Evolutionary conservation across 2,797 vertebrate genomes (phyloP), one percentile per base, ranked within the genome.

Genomic region (Labeo calbasu): DNA sequence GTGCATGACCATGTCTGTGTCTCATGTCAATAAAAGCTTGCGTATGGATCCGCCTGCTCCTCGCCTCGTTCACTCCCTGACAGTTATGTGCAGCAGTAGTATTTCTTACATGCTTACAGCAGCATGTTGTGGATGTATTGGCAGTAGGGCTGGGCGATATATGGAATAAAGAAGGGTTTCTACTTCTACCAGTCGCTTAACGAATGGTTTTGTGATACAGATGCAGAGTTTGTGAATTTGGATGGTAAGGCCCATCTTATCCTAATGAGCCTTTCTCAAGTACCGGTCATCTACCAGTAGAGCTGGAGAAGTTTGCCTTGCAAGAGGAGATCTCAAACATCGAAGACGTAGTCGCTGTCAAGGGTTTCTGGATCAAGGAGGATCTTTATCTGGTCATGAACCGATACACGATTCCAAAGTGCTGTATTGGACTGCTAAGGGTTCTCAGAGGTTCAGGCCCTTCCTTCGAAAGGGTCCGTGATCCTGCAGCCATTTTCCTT

Each of bases 171-270:
- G 28, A 99, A 98, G 89, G 98, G 98, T 0, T 99, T 99, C 92
- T 99, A 99, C 88, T 98, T 98, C 0, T 97, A 98, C 90, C 98
- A 99, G 90, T 97, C 97, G 1, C 92, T 99, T 84, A 98, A 99
- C 0, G 97, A 99, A 92, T 99, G 98, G 98, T 99, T 98, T 92
- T 95, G 98, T 14, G 98, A 99, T 93, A 99, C 98, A 0, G 98
- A 99, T 17, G 96, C 97, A 0, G 98, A 99, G 92, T 98, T 97
- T 87, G 93, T 99, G 0, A 92, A 97, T 85, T 93, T 99, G 86
- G 97, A 98, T 0, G 97, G 97, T 46, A 99, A 99, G 82, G 95
- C 97, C 0, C 94, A 98, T 87, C 95, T 99, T 81, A 97, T 99
- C 81, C 88, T 99, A 85, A 97, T 97, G 12, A 99, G 98, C 84